Conservation (phyloP, 2,888 invertebrate species). For the Drosophila nr. fundita region DNA sequence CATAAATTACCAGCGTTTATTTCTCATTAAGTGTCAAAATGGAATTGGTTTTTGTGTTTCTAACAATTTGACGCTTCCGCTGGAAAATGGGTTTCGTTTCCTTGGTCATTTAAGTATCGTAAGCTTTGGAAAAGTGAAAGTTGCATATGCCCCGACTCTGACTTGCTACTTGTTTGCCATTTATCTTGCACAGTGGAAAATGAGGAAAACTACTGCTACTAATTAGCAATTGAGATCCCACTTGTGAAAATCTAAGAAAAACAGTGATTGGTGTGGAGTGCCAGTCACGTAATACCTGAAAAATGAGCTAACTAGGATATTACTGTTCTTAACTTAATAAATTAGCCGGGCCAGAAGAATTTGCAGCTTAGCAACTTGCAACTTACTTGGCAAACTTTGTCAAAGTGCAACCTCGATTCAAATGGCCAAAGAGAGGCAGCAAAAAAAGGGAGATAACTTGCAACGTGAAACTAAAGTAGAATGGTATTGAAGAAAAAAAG, state of each 20-base stretch:
- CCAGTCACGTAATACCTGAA: conserved; percentile 23
- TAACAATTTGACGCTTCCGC: not conserved
- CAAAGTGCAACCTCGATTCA: conserved; percentile 32
- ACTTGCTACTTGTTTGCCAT: not conserved
- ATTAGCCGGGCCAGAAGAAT: conserved; percentile 47
- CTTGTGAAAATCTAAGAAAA: not conserved
- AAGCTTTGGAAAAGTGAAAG: not conserved
- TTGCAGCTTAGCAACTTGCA: conserved; percentile 51
- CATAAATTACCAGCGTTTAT: not conserved
- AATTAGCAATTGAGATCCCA: conserved; percentile 3
- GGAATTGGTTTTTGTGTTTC: not conserved
- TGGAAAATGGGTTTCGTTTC: not conserved
- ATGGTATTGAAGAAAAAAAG: conserved; percentile 2
- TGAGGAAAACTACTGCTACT: not conserved
- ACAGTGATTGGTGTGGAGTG: conserved; percentile 3
- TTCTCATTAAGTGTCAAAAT: not conserved
- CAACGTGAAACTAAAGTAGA: conserved; percentile 2
- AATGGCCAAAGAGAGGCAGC: not conserved
- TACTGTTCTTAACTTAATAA: conserved; percentile 58
- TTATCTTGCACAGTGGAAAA: not conserved
- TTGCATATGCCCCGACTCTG: not conserved
- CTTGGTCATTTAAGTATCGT: not conserved
- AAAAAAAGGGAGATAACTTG: conserved; percentile 26
- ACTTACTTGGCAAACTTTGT: conserved; percentile 51
- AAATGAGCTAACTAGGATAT: conserved; percentile 41